These are phyloP conservation scores for Paedocypris sp. DNA, from an alignment of 2,113 vertebrate genomes.

Conservation along the genomic window DNA sequence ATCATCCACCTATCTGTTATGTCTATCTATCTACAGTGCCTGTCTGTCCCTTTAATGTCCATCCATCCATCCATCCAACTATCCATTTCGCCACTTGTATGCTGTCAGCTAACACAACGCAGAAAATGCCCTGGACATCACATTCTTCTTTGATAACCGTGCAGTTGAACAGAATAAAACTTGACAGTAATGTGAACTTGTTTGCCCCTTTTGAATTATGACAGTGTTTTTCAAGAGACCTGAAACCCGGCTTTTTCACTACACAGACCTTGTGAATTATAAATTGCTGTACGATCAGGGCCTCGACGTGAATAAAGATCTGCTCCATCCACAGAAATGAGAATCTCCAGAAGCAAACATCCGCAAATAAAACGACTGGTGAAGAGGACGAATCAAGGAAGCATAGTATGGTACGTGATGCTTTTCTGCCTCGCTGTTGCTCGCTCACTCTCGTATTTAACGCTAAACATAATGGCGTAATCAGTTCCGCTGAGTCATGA, in stretches of 20 bases:
- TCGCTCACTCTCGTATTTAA: conserved; percentile 7
- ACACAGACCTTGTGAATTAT: background rate
- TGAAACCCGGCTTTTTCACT: background rate
- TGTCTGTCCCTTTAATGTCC: no score
- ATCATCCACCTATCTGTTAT: no score
- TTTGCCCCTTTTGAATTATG: background rate
- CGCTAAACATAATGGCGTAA: conserved; percentile 13
- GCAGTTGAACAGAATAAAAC: background rate
- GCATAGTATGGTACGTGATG: background rate
- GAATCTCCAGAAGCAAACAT: background rate
- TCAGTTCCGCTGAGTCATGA: conserved; percentile 6
- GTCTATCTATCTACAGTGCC: no score
- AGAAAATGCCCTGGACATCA: no score
- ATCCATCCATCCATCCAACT: no score
- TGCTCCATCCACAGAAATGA: background rate
- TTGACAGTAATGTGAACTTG: background rate
- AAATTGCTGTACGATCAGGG: background rate
- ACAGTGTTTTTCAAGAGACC: background rate
- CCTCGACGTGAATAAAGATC: background rate
- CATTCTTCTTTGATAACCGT: no score
- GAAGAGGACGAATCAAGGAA: background rate
- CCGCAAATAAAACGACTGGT: background rate
- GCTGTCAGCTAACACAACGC: no score
- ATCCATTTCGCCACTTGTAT: no score
- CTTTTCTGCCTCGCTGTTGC: background rate